A percentile compares a stretch with the other conserved stretches of the same genome.
Evolutionary conservation across 1,140 invertebrate genomes (phyloP).

Genomic region (Aethina tumida): DNA sequence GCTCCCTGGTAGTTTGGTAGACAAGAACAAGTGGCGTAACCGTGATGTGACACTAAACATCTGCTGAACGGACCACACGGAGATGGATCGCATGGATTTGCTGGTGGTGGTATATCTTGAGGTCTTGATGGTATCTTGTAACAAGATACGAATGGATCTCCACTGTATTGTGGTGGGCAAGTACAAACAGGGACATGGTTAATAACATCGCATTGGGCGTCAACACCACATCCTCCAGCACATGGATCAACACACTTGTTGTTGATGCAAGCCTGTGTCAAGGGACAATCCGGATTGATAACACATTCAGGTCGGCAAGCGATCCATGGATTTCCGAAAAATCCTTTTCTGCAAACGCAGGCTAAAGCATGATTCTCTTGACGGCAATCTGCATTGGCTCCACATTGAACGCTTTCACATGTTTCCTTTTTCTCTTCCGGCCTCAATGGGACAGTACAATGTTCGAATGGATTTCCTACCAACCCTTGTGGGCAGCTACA

Average conservation of each 20-base stretch:
- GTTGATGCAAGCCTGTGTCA: conserved; percentile 61
- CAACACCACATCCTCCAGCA: conserved; percentile 60
- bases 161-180: conserved; percentile 58
- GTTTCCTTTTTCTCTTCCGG: conserved; percentile 44
- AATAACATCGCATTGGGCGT: conserved; percentile 61
- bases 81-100: conserved; percentile 57
- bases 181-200: conserved; percentile 72
- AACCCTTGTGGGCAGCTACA: conserved; percentile 63
- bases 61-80: conserved; percentile 71
- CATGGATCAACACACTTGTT: conserved; percentile 75
- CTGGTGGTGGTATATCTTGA: conserved; percentile 22
- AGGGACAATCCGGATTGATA: conserved; percentile 62
- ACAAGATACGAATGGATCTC: conserved; percentile 72
- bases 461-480: conserved; percentile 72
- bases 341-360: conserved; percentile 55
- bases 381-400: conserved; percentile 64
- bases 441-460: conserved; percentile 49
- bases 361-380: conserved; percentile 43
- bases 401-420: conserved; percentile 56
- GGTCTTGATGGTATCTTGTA: conserved; percentile 41
- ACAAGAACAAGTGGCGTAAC: conserved; percentile 69
- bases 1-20: conserved; percentile 66
- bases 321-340: conserved; percentile 63
- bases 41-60: conserved; percentile 58
- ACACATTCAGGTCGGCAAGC: conserved; percentile 70